Evolutionary conservation across 2,797 vertebrate genomes (phyloP).

Genomic region (Xenops minutus): DNA sequence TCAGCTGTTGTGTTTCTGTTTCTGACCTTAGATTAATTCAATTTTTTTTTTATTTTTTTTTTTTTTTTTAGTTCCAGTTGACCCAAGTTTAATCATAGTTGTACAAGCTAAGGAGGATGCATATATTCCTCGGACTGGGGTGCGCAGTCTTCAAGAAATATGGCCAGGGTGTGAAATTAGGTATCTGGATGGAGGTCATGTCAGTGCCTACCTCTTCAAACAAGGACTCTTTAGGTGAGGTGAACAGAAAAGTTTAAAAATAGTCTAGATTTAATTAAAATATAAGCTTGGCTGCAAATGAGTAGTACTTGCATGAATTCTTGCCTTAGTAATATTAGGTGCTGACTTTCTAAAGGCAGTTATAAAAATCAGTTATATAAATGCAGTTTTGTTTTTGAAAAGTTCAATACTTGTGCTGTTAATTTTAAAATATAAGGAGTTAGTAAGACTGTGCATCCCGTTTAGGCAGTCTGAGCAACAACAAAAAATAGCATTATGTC

Average conservation of each 20-base stretch:
- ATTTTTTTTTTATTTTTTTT: background rate
- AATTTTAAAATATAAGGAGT: background rate
- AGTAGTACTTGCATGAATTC: background rate
- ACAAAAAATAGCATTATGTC: background rate
- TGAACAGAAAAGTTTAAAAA: background rate
- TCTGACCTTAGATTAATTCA: background rate
- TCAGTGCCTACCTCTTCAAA: slow-evolving; percentile 97
- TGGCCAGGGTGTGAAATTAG: slow-evolving; percentile 96
- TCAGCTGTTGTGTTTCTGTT: background rate
- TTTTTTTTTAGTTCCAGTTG: slow-evolving; percentile 85
- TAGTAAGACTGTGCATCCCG: background rate
- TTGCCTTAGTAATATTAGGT: background rate
- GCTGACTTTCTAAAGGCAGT: background rate
- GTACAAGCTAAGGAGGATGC: slow-evolving; percentile 96
- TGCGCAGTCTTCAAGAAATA: slow-evolving; percentile 93
- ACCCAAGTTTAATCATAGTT: slow-evolving; percentile 93
- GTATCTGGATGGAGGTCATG: slow-evolving; percentile 92
- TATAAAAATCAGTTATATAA: background rate
- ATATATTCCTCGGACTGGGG: slow-evolving; percentile 91
- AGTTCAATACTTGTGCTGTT: background rate
- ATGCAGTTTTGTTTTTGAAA: background rate
- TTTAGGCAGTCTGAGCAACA: background rate
- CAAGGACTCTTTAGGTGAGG: slow-evolving; percentile 92
- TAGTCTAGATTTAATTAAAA: background rate
- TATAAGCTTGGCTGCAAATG: background rate